phyloP scores from a whole-genome alignment of 2,113 vertebrate genomes.

The Mesoclemmys tuberculata region DNA sequence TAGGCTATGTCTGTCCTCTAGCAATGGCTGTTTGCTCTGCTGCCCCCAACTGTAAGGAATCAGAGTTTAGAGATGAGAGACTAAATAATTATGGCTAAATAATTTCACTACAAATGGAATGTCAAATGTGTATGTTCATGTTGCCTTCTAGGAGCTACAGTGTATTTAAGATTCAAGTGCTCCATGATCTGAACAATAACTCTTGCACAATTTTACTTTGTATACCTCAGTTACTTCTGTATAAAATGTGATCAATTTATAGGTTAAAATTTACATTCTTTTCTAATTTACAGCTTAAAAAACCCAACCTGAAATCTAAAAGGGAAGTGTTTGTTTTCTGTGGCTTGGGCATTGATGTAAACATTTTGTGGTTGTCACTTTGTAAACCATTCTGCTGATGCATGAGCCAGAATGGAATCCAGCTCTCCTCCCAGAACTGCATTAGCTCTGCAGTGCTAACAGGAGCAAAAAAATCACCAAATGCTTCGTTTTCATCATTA shows the following conservation, averaged over 20 bases:
- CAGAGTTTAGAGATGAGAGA: neutral
- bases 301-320: neutral
- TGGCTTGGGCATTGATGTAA: neutral
- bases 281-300: neutral
- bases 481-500: neutral
- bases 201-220: neutral
- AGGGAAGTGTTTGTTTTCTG: accelerated
- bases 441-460: accelerated
- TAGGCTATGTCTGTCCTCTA: neutral
- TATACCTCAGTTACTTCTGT: neutral
- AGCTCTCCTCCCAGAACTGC: accelerated
- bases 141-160: neutral
- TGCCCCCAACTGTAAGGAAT: neutral
- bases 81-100: too few relatives aligned
- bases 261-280: neutral
- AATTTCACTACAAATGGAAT: neutral
- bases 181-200: neutral
- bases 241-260: neutral
- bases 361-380: accelerated
- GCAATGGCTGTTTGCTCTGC: neutral
- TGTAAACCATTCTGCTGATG: neutral
- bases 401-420: neutral
- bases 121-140: accelerated
- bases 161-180: too few relatives aligned
- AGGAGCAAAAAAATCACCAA: neutral